A percentile compares a stretch with the other conserved stretches of the same genome.
Evolutionary conservation across 1,140 invertebrate species (phyloP).

Genomic region (Lepidotrigona ventralis): DNA sequence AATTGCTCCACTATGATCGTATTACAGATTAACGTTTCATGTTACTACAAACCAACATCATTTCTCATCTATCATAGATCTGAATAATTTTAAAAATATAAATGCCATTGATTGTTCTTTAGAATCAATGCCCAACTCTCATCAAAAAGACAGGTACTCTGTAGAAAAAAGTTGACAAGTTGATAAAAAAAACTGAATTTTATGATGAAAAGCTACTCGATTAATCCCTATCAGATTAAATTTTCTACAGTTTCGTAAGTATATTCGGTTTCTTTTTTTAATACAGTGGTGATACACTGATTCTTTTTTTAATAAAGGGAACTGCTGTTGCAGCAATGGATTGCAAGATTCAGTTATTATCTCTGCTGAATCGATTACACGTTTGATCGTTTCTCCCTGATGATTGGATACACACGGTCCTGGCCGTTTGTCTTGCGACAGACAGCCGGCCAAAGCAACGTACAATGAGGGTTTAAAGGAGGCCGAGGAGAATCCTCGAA

Average conservation of each 20-base stretch:
- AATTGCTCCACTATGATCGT: neutral
- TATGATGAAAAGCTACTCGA: too few species aligned
- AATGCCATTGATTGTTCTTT: neutral
- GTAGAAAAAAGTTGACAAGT: too few species aligned
- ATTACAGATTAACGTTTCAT: neutral
- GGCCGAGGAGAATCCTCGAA: conserved; percentile 51
- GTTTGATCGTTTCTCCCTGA: conserved; percentile 5
- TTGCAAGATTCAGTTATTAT: neutral
- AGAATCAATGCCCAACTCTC: neutral
- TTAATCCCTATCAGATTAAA: neutral
- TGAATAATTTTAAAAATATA: neutral
- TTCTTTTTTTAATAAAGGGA: neutral
- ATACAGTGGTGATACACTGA: too few species aligned
- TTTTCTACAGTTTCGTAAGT: neutral
- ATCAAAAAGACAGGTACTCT: too few species aligned
- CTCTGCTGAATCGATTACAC: conserved; percentile 15
- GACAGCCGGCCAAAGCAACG: conserved; percentile 5
- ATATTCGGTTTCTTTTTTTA: neutral
- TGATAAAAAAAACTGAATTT: too few species aligned
- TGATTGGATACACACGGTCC: conserved; percentile 9
- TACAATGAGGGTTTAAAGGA: conserved; percentile 44
- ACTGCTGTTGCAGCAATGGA: neutral
- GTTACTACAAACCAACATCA: neutral
- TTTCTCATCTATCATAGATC: neutral
- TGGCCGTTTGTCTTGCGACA: conserved; percentile 28